A percentile compares a stretch with the other conserved stretches of the same genome.
Conservation (phyloP, 2,113 vertebrate species). For the Zosterops pallidus region DNA sequence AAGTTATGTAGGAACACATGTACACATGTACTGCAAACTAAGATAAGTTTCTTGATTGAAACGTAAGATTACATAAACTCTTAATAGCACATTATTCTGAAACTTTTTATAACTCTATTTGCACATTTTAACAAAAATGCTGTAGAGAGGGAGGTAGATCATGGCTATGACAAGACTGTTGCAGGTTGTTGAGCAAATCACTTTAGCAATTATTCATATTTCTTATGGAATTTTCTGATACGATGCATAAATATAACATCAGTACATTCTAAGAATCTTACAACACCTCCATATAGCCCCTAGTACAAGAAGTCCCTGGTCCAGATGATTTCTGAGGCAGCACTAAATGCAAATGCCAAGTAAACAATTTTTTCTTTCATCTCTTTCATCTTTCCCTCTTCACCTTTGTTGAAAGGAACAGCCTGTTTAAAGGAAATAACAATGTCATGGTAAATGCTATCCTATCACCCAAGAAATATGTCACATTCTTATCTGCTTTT, state of each 20-base stretch:
- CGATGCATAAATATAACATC: background rate
- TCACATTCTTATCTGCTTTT: background rate
- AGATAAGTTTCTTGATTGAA: background rate
- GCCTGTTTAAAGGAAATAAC: background rate
- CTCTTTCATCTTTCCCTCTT: background rate
- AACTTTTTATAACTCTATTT: background rate
- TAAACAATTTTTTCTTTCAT: background rate
- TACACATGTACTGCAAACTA: background rate
- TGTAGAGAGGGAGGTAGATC: background rate
- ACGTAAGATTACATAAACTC: background rate
- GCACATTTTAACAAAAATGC: background rate
- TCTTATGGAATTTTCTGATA: background rate
- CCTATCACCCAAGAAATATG: background rate
- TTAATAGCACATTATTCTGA: background rate
- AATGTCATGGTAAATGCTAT: background rate
- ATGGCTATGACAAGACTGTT: background rate
- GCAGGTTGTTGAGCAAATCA: background rate
- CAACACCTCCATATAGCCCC: background rate
- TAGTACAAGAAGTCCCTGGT: background rate
- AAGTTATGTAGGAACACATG: background rate
- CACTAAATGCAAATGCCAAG: background rate
- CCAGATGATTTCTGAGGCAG: background rate
- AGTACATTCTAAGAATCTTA: background rate
- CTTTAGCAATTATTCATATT: background rate
- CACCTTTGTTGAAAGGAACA: background rate